Evolutionary conservation across 2,113 vertebrate species (phyloP), one percentile per base, ranked within the genome.

Genomic region (Holacanthus passer): DNA sequence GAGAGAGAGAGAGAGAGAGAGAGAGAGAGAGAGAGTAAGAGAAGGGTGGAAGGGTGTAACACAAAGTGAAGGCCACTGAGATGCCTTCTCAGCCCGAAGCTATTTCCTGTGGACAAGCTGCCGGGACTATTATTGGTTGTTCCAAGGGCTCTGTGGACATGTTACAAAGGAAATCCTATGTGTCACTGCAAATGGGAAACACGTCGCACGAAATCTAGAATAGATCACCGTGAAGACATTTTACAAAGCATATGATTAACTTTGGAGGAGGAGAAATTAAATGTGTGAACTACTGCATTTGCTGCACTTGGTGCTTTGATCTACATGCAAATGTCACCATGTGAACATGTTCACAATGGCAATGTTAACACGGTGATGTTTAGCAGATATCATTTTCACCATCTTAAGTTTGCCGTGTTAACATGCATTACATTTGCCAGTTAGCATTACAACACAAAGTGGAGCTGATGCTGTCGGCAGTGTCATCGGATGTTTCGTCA

Each of bases 51-150:
- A 67, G 82, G 84, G 88, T 85, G 83, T 65, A 82, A 85, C 83
- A 56, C 56, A 91, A 68, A 89, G 60, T 67, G 73, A 87, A 90
- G 87, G 84, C 88, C 82, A 78, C 67, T 76, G 76, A 86, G 83
- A 88, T 88, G 87, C 82, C 83, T 86, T 74, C 87, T 89, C 82
- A 86, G 72, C 73, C 79, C 39, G 13, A 55, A 91, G 85, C 82
- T 88, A 90, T 93, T 91, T 92, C 91, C 91, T 90, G 87, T 89
- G 74, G 79, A 92, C 75, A 75, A 91, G 87, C 87, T 80, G 81
- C 55, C 19, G 63, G 58, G 60, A 58, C 80, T 79, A 72, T 88
- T 82, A 85, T 67, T 77, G 84, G 73, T 50, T 75, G 43, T 64
- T 78, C 63, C 77, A 77, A 68, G 41, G 53, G 35, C 85, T 73